These are phyloP conservation scores for Danionella cerebrum DNA, from an alignment of 2,113 vertebrate species.

Conservation along the genomic window DNA sequence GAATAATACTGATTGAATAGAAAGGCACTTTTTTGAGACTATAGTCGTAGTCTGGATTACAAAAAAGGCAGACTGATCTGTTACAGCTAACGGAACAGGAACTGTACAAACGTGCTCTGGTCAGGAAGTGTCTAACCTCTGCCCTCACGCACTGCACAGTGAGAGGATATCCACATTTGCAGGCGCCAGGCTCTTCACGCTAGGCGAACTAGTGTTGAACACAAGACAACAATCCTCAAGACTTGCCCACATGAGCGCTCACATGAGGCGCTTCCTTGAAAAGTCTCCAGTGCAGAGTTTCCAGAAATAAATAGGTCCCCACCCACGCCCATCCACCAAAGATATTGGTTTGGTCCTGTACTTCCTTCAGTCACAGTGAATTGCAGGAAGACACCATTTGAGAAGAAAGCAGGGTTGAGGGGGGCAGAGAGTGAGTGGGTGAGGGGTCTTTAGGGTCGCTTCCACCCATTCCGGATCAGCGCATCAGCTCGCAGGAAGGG, in stretches of 20 bases:
- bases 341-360: slow-evolving; percentile 45
- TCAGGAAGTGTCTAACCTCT: neutral
- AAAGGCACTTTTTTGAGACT: slow-evolving; percentile 59
- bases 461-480: slow-evolving; percentile 72
- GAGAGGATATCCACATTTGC: slow-evolving; percentile 33
- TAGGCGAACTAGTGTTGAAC: slow-evolving; percentile 3
- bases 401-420: slow-evolving; percentile 18
- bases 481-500: slow-evolving; percentile 75
- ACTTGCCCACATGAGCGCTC: neutral
- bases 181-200: slow-evolving; percentile 31
- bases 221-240: neutral
- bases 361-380: slow-evolving; percentile 55
- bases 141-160: slow-evolving; percentile 29
- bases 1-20: slow-evolving; percentile 64
- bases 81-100: neutral
- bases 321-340: slow-evolving; percentile 46
- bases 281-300: slow-evolving; percentile 46
- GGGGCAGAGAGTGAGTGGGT: slow-evolving; percentile 38
- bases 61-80: slow-evolving; percentile 30
- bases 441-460: slow-evolving; percentile 65
- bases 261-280: slow-evolving; percentile 42
- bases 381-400: slow-evolving; percentile 43
- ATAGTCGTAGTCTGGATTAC: slow-evolving; percentile 14
- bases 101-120: neutral
- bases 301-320: slow-evolving; percentile 67